phyloP scores from a whole-genome alignment of 2,888 invertebrate genomes.

The Opisthograptis luteolata region DNA sequence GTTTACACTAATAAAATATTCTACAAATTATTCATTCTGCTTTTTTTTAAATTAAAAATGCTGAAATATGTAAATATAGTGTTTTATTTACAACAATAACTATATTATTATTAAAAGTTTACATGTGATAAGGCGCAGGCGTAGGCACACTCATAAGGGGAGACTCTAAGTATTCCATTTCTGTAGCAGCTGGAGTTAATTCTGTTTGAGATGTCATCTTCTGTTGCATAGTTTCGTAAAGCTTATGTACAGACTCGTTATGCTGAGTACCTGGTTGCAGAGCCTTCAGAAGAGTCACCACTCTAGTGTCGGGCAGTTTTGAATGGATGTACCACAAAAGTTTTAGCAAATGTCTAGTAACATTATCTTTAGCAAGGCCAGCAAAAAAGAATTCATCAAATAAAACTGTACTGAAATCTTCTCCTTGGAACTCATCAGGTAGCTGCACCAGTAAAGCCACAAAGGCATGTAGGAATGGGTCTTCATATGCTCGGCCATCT shows the following conservation, averaged over 20 bases:
- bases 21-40: constrained; percentile 50
- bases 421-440: constrained; percentile 95
- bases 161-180: constrained; percentile 91
- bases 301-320: constrained; percentile 90
- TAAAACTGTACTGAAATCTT: constrained; percentile 97
- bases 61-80: constrained; percentile 34
- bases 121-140: constrained; percentile 88
- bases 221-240: constrained; percentile 91
- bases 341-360: constrained; percentile 95
- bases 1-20: constrained; percentile 74
- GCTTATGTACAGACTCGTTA: constrained; percentile 92
- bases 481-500: constrained; percentile 96
- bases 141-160: constrained; percentile 94
- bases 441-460: constrained; percentile 93
- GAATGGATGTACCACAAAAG: constrained; percentile 95
- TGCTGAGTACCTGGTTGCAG: constrained; percentile 91
- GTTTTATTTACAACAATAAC: constrained; percentile 39
- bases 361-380: constrained; percentile 94
- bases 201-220: constrained; percentile 90
- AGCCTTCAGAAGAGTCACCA: constrained; percentile 92
- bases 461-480: constrained; percentile 96
- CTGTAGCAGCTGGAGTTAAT: constrained; percentile 85
- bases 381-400: constrained; percentile 98
- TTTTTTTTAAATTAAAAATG: constrained; percentile 42
- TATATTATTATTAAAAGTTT: constrained; percentile 30